Base-by-base conservation (phyloP, 2,888 invertebrate genomes). In the Agrilus cyanescens region DNA sequence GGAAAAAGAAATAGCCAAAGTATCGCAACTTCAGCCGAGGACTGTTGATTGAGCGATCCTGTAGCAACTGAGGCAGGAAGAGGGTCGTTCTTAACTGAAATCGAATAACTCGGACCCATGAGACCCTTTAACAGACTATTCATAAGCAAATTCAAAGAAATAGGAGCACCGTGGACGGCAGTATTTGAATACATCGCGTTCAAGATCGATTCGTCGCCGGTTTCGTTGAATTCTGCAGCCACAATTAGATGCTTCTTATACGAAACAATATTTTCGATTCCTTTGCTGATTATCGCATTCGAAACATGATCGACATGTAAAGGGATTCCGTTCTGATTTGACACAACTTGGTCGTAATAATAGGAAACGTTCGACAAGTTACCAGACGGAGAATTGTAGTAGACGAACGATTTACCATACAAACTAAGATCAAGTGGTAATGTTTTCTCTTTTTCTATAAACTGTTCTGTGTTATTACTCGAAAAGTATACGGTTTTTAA, bases 131-230 rank as follows among this genome's bases (percentile, higher is more conserved):
- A 55, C 36, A 74, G 51, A 2, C 67, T 57, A 47, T 72, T 72
- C 48, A 69, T 68, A 3, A 73, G 48, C 30, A 74, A 50, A 57
- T 75, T 75, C 4, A 73, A 46, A 1, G 74, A 63, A 41, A 72
- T 69, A 2, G 73, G 72, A 2, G 70, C 66, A 37, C 72, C 71
- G 47, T 76, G 76, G 10, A 67, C 51, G 3, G 73, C 69, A 46
- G 66, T 65, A 38, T 61, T 59, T 0, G 73, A 72, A 53, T 68
- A 74, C 47, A 69, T 57, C 2, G 69, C 54, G 45, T 63, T 54
- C 30, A 60, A 41, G 3, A 57, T 29, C 16, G 39, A 34, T 4
- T 41, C 31, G 12, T 41, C 45, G 2, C 37, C 45, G 3, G 53
- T 54, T 4, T 30, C 15, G 46, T 61, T 63, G 43, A 74, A 70